phyloP scores from a whole-genome alignment of 2,888 invertebrate species.

The Nomada lathburiana region DNA sequence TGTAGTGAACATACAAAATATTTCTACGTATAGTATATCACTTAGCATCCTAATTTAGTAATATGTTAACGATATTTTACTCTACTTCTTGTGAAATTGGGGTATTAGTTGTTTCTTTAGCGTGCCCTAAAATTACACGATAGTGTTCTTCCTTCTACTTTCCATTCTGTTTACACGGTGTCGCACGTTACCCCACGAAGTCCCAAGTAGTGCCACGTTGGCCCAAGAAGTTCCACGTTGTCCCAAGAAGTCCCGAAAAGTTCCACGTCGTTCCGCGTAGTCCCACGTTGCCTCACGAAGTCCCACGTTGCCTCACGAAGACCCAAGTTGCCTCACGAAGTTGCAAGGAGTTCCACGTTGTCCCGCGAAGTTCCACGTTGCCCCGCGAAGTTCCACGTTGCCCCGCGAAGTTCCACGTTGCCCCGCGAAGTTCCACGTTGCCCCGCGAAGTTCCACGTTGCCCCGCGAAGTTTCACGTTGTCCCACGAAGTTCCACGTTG shows the following conservation, averaged over 20 bases:
- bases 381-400: neutral
- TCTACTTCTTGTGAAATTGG: neutral
- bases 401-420: neutral
- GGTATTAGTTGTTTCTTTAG: neutral
- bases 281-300: neutral
- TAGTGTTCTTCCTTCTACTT: neutral
- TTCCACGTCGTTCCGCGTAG: neutral
- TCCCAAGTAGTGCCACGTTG: neutral
- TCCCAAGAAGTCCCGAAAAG: neutral
- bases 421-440: neutral
- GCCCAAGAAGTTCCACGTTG: neutral
- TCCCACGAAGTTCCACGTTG: neutral
- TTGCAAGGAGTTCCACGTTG: neutral
- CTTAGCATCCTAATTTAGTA: no score
- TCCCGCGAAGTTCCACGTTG: no score
- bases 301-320: slow-evolving; percentile 3
- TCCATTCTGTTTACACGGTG: no score
- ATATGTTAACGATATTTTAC: no score
- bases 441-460: neutral
- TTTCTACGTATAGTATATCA: no score
- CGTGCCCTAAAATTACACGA: neutral
- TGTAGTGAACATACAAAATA: no score
- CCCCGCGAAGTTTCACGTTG: neutral
- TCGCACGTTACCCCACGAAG: neutral
- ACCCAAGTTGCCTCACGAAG: no score